A percentile compares a stretch with the other conserved stretches of the same genome.
Evolutionary conservation across 2,797 vertebrate genomes (phyloP).

Genomic region (Novumbra hubbsi): DNA sequence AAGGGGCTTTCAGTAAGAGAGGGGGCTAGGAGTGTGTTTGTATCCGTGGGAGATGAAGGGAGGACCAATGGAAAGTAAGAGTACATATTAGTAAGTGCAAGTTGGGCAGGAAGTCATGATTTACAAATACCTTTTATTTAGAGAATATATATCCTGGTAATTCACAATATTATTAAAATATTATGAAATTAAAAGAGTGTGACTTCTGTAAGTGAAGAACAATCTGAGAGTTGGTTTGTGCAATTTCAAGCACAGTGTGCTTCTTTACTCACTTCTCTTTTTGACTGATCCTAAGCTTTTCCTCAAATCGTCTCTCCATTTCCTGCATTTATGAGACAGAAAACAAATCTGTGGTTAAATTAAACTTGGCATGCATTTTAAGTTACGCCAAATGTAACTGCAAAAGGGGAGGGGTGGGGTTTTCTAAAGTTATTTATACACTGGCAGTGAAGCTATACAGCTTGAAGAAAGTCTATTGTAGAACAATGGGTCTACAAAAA

Average conservation of each 20-base stretch:
- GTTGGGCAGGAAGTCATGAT: background rate
- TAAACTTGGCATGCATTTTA: background rate
- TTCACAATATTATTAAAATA: background rate
- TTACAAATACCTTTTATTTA: background rate
- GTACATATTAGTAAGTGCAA: background rate
- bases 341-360: background rate
- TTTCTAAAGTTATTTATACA: constrained; percentile 74
- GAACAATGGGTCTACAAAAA: background rate
- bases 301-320: constrained; percentile 95
- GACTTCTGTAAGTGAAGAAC: background rate
- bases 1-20: background rate
- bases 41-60: background rate
- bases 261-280: constrained; percentile 91
- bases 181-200: too few relatives aligned
- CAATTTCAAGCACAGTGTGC: background rate
- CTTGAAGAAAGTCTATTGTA: constrained; percentile 17
- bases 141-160: background rate
- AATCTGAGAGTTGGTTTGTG: background rate
- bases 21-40: background rate
- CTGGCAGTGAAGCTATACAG: constrained; percentile 55
- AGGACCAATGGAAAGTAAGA: background rate
- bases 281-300: constrained; percentile 92
- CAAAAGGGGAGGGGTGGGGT: constrained; percentile 23
- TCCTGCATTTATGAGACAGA: constrained; percentile 72
- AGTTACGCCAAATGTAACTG: constrained; percentile 28